These are phyloP conservation scores for Pluvialis apricaria DNA, from an alignment of 2,113 vertebrate species.

Conservation along the genomic window DNA sequence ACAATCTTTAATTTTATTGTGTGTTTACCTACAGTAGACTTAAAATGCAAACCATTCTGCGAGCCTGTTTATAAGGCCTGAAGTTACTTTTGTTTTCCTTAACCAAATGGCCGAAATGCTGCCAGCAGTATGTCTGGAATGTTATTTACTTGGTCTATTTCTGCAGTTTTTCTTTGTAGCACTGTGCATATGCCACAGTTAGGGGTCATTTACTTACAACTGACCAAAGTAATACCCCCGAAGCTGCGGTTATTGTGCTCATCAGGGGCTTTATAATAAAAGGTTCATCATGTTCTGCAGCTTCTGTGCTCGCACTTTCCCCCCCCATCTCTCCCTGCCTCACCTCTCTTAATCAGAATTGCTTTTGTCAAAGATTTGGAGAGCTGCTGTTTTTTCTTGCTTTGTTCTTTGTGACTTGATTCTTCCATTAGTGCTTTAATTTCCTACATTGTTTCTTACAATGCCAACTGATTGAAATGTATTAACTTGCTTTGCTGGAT, in stretches of 20 bases:
- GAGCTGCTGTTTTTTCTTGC: neutral
- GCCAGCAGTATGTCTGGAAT: constrained; percentile 76
- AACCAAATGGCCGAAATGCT: constrained; percentile 38
- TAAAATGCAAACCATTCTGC: neutral
- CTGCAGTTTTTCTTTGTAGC: constrained; percentile 63
- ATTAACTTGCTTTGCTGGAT: neutral
- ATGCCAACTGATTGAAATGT: neutral
- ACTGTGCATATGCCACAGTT: constrained; percentile 22
- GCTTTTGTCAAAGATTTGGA: neutral
- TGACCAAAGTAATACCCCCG: neutral
- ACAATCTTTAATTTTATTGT: neutral
- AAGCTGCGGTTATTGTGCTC: constrained; percentile 22
- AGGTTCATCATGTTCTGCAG: neutral
- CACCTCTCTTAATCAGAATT: neutral
- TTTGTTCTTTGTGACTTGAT: neutral
- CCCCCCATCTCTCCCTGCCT: neutral
- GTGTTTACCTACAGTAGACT: neutral
- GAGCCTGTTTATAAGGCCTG: constrained; percentile 37
- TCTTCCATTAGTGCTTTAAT: neutral
- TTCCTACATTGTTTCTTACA: neutral
- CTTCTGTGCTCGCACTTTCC: neutral
- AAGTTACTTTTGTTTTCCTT: constrained; percentile 66
- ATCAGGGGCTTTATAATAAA: neutral
- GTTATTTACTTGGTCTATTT: constrained; percentile 73
- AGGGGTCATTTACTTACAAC: constrained; percentile 40